These are phyloP conservation scores for Ciconia stormi DNA, from an alignment of 2,113 vertebrate species.

Conservation along the genomic window DNA sequence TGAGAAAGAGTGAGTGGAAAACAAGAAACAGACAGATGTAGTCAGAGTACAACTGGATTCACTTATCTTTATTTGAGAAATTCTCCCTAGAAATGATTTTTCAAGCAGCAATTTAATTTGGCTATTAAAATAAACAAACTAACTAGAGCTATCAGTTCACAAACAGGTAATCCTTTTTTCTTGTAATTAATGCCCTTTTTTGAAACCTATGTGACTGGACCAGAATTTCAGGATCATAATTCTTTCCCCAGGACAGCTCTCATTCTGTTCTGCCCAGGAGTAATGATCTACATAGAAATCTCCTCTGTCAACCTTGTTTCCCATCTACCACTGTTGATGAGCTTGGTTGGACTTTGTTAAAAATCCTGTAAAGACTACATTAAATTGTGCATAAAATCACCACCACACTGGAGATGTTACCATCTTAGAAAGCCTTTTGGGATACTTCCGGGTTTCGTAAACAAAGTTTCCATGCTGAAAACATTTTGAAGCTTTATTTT, in stretches of 20 bases:
- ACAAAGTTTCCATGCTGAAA: not conserved
- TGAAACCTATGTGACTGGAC: not conserved
- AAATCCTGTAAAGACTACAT: not conserved
- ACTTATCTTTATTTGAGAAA: not conserved
- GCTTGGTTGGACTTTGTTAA: not conserved
- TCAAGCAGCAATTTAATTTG: not conserved
- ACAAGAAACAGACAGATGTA: not conserved
- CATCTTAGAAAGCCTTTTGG: not conserved
- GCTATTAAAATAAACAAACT: not conserved
- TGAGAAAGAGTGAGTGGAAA: not conserved
- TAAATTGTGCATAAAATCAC: not conserved
- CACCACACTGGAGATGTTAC: not conserved
- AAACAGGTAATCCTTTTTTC: not conserved
- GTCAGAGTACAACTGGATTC: not conserved
- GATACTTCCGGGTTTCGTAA: not conserved
- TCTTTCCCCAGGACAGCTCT: not conserved
- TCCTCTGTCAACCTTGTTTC: not conserved
- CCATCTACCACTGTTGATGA: not conserved
- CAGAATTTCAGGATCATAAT: not conserved
- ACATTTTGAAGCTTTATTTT: not conserved
- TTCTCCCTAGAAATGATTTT: not conserved
- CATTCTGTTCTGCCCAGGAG: not conserved
- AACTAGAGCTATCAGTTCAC: not conserved
- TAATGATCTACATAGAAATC: not conserved
- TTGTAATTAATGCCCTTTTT: not conserved